A percentile compares a stretch with the other conserved stretches of the same genome.
Evolutionary conservation across 2,888 invertebrate genomes (phyloP).

Genomic region (Drosophila multiciliata): DNA sequence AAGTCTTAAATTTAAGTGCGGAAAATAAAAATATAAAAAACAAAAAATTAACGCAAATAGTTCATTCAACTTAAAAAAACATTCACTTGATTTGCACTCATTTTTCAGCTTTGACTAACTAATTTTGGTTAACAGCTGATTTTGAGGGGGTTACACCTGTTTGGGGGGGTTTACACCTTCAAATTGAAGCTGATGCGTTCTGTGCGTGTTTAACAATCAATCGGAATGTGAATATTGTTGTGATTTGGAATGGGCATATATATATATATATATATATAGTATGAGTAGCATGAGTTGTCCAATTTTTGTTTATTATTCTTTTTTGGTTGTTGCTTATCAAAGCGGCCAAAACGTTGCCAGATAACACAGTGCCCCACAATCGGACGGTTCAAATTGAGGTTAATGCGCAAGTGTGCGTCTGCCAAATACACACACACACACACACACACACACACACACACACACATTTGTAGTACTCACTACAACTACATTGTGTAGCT

Average conservation of each 20-base stretch:
- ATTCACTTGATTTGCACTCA: neutral
- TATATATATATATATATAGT: neutral
- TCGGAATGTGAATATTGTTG: conserved; percentile 3
- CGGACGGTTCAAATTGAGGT: conserved; percentile 76
- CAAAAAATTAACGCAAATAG: conserved; percentile 12
- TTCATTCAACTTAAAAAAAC: conserved; percentile 64
- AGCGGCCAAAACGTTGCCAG: conserved; percentile 43
- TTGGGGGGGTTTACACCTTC: neutral
- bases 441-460: conserved; percentile 5
- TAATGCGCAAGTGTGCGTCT: conserved; percentile 65
- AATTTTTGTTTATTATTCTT: neutral
- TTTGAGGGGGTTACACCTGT: neutral
- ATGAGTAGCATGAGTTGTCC: neutral
- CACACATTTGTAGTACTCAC: neutral
- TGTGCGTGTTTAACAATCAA: conserved; percentile 39
- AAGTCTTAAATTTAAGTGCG: conserved; percentile 44
- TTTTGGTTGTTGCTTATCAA: conserved; percentile 41
- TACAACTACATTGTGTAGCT: conserved; percentile 37
- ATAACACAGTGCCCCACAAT: conserved; percentile 80
- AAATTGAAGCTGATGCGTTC: conserved; percentile 37
- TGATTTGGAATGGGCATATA: neutral
- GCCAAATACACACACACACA: conserved; percentile 27
- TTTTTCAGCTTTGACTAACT: neutral
- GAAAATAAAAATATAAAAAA: conserved; percentile 44
- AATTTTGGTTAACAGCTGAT: neutral